A percentile compares a stretch with the other conserved stretches of the same genome.
Conservation (phyloP, 2,797 vertebrate species). For the Anisognathus igniventris region DNA sequence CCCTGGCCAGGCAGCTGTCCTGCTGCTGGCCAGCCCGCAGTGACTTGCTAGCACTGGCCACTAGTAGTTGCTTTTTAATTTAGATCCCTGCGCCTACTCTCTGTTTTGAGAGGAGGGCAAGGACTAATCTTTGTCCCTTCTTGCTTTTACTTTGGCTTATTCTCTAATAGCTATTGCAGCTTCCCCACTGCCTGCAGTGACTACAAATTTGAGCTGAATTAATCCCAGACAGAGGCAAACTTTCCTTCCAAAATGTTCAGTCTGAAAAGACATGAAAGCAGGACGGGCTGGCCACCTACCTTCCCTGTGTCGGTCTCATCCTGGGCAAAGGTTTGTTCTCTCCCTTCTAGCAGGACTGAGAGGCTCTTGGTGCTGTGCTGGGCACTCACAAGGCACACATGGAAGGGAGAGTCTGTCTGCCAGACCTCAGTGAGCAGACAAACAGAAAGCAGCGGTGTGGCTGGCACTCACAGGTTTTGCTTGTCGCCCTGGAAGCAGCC, state of each 20-base stretch:
- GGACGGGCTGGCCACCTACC: not conserved
- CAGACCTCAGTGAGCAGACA: conserved; percentile 32
- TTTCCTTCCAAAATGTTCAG: conserved; percentile 11
- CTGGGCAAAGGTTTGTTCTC: not conserved
- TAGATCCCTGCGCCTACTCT: not conserved
- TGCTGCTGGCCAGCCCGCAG: not conserved
- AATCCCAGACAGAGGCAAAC: conserved; percentile 50
- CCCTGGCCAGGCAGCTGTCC: not conserved
- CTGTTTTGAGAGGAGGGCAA: not conserved
- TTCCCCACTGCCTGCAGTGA: conserved; percentile 22
- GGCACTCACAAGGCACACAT: not conserved
- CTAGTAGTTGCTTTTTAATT: conserved; percentile 26
- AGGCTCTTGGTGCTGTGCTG: conserved; percentile 9
- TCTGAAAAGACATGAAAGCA: conserved; percentile 19
- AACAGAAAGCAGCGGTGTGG: conserved; percentile 19
- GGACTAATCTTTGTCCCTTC: not conserved
- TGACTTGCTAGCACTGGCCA: not conserved
- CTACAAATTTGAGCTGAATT: conserved; percentile 59
- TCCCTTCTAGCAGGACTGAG: not conserved
- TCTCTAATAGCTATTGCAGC: conserved; percentile 53
- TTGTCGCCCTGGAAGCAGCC: conserved; percentile 21
- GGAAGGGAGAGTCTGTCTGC: not conserved
- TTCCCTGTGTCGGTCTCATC: not conserved
- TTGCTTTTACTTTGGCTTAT: conserved; percentile 41
- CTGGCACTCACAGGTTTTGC: conserved; percentile 1